Base-by-base conservation (phyloP, 2,797 vertebrate species). In the Loris lydekkerianus region DNA sequence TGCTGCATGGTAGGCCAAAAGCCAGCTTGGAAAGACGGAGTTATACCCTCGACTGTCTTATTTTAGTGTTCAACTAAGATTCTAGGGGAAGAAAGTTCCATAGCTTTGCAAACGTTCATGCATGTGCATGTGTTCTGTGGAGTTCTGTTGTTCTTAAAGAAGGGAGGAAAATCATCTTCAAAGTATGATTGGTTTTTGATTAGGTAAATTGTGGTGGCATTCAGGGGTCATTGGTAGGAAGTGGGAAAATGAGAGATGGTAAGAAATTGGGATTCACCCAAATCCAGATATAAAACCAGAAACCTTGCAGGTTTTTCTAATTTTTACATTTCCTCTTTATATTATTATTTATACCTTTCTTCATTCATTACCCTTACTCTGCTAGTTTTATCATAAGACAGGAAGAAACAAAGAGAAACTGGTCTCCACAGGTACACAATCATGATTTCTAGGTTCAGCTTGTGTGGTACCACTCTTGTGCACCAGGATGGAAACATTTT, bases 1-100 rank as follows among this genome's bases (percentile, higher is more conserved):
- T 98, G 97, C 96, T 94, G 75, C 70, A 56, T 56, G 73, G 77
- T 86, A 94, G 95, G 90, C 95, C 97, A 84, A 97, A 97, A 97
- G 88, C 92, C 97, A 97, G 93, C 86, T 81, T 49, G 43, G 89
- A 75, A 85, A 91, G 84, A 63, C 67, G 17, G 78, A 86, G 88
- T 70, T 53, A 60, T n/a, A 40, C 37, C 81, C 75, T 65, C 82
- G 25, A 89, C 29, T 89, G 4, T 88, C 90, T 87, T 89, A 94
- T 86, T 96, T 93, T 23, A 86, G 56, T n/a, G 4, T 78, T 91
- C 34, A 70, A 61, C 34, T 49, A 56, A 29, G 11, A 77, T 53
- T 91, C 29, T 5, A 9, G 49, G n/a, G 94, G 58, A 92, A 80
- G 75, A 76, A 63, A 91, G 46, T 97, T 92, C n/a, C 18, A 43